Conservation (phyloP, 2,888 invertebrate genomes). For the Colletes collaris region DNA sequence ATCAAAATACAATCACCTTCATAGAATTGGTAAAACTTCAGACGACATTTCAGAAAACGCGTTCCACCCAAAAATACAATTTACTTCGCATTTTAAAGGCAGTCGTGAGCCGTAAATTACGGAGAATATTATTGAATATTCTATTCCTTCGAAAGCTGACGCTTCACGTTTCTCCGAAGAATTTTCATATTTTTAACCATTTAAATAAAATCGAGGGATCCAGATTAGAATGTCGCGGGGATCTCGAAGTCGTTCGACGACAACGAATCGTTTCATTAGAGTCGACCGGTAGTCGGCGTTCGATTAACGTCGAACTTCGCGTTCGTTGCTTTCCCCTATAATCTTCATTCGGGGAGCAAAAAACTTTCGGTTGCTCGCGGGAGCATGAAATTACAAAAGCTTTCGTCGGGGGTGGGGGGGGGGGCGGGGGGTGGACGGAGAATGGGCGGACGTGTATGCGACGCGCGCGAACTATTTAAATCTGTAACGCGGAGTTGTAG, state of each 20-base stretch:
- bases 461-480: slow-evolving; percentile 66
- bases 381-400: slow-evolving; percentile 61
- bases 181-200: background rate
- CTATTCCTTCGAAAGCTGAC: background rate
- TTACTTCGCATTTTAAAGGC: too few relatives aligned
- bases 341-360: slow-evolving; percentile 28
- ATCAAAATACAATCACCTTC: too few relatives aligned
- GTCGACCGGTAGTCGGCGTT: slow-evolving; percentile 25
- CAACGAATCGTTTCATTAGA: slow-evolving; percentile 36
- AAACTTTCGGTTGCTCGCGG: slow-evolving; percentile 37
- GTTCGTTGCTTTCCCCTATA: slow-evolving; percentile 41
- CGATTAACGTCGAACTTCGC: slow-evolving; percentile 39
- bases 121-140: too few relatives aligned
- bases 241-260: slow-evolving; percentile 1
- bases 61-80: too few relatives aligned
- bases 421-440: background rate
- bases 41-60: too few relatives aligned
- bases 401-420: slow-evolving; percentile 22
- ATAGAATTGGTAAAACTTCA: too few relatives aligned
- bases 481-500: slow-evolving; percentile 67
- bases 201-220: too few relatives aligned
- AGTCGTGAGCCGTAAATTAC: too few relatives aligned
- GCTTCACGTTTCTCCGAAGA: background rate
- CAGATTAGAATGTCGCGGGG: background rate
- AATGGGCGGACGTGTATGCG: slow-evolving; percentile 27